These are phyloP conservation scores for Nannospalax galili DNA, from an alignment of 2,113 vertebrate genomes.

Conservation along the genomic window DNA sequence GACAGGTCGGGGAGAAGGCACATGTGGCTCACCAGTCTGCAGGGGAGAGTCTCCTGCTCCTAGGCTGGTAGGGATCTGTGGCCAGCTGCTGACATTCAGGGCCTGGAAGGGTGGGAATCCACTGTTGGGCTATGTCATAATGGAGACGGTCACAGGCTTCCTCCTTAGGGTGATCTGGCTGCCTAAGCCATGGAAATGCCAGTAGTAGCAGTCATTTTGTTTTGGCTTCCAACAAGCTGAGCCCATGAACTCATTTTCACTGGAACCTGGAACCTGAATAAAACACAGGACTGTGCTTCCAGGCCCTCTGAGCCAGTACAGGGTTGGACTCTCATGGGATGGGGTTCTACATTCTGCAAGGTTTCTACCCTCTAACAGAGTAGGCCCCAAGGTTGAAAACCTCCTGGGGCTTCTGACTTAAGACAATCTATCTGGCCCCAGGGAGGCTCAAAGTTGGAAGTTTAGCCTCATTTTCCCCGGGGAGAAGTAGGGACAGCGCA, in stretches of 20 bases:
- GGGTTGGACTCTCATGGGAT: not conserved
- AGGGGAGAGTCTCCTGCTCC: fast-evolving
- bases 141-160: not conserved
- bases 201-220: not conserved
- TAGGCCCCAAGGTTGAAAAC: not conserved
- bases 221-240: not conserved
- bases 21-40: not conserved
- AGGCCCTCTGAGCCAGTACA: not conserved
- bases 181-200: not conserved
- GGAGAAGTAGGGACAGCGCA: not conserved
- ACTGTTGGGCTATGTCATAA: not conserved
- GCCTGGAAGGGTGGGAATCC: no score
- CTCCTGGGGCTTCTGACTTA: not conserved
- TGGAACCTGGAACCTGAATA: not conserved
- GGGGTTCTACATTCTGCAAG: not conserved
- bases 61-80: not conserved
- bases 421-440: not conserved
- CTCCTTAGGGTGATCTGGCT: not conserved
- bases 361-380: no score
- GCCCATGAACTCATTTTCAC: not conserved
- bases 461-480: not conserved
- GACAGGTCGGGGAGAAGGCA: not conserved
- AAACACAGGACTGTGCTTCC: not conserved
- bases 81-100: not conserved
- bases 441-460: no score